Base-by-base conservation (phyloP, 2,888 invertebrate genomes). In the Meta bourneti region DNA sequence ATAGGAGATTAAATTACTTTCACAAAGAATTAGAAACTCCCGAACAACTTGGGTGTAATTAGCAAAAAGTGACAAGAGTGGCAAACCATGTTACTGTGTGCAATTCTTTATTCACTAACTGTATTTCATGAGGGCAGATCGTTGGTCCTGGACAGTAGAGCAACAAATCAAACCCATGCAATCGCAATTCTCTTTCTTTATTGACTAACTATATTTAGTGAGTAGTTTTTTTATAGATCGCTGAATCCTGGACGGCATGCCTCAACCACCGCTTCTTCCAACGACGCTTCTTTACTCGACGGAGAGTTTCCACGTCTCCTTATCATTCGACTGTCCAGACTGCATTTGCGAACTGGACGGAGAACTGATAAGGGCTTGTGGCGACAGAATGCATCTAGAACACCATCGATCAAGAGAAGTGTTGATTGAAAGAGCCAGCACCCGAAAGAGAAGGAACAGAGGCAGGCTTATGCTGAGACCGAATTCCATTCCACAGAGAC, bases 291-390 rank as follows among this genome's bases (percentile, higher is more conserved):
- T 9, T 61, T 61, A 16, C 34, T 61, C 61, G 7, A 61, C 11
- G 16, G 61, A 61, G 61, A 61, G 61, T 93, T 86, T 89, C 88
- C 91, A 89, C 89, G 91, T 91, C 49, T 90, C 91, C 93, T 91
- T 89, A 91, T 93, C 93, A 93, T 93, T 91, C 89, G 86, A 90
- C 90, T 91, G 91, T 93, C 93, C 91, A 93, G 93, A 89, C 91
- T 91, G 90, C 94, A 93, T 92, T 94, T 94, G 89, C 94, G 94
- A 74, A 93, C 94, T 92, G 92, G 92, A 92, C 92, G 92, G 92
- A 92, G 92, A 92, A 92, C 92, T 92, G 92, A 92, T 92, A 92
- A 92, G 92, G 92, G 92, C 92, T 90, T 92, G 92, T 92, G 92
- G 92, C 78, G 83, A 90, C 92, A 88, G 69, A 90, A 86, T 49